Conservation (phyloP, 2,888 invertebrate species). For the Lycia hirtaria region DNA sequence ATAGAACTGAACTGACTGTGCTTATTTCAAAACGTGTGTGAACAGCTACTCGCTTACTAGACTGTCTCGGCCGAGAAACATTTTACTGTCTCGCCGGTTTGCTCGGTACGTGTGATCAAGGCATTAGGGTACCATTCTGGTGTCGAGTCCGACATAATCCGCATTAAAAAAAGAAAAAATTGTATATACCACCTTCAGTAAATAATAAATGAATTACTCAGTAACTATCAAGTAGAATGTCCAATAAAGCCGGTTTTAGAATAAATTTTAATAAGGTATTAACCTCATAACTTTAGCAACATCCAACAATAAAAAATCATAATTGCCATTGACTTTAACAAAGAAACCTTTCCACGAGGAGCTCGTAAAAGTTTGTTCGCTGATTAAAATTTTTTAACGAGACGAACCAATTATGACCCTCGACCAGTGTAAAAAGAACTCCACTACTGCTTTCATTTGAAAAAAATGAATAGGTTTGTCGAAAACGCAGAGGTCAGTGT, state of each 20-base stretch:
- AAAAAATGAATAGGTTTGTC: slow-evolving; percentile 24
- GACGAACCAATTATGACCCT: slow-evolving; percentile 67
- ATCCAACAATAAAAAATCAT: slow-evolving; percentile 57
- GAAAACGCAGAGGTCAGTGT: slow-evolving; percentile 30
- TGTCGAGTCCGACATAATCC: too few relatives aligned
- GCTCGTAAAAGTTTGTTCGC: slow-evolving; percentile 73
- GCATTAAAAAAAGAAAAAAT: too few relatives aligned
- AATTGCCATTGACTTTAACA: slow-evolving; percentile 67
- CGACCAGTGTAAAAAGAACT: slow-evolving; percentile 43
- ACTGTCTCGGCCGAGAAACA: too few relatives aligned
- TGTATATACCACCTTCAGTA: too few relatives aligned
- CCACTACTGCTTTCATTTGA: slow-evolving; percentile 23
- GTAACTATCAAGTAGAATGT: too few relatives aligned
- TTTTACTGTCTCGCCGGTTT: too few relatives aligned
- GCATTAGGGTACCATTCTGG: too few relatives aligned
- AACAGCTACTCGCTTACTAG: too few relatives aligned
- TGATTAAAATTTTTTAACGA: slow-evolving; percentile 79
- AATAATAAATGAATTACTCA: too few relatives aligned
- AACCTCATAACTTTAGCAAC: slow-evolving; percentile 36
- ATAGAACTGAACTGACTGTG: too few relatives aligned
- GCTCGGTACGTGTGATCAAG: too few relatives aligned
- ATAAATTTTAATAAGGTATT: slow-evolving; percentile 7
- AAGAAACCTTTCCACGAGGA: slow-evolving; percentile 70
- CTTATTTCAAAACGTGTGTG: too few relatives aligned
- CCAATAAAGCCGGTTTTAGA: neutral